A percentile compares a stretch with the other conserved stretches of the same genome.
phyloP scores from a whole-genome alignment of 2,888 invertebrate species.

The Strigamia transsilvanica region DNA sequence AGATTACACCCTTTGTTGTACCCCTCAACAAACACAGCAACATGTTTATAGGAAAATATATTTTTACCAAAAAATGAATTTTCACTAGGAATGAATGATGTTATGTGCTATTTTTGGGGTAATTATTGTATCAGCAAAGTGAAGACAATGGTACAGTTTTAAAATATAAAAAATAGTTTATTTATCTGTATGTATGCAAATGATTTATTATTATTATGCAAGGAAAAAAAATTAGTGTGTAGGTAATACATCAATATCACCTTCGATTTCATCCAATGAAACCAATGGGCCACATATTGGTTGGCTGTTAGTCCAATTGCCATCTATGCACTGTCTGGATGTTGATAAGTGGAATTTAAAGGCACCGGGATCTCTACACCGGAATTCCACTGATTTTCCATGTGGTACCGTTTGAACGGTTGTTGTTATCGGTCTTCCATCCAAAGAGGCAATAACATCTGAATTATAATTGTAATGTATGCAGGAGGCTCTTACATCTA shows the following conservation, averaged over 20 bases:
- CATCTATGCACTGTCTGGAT: background rate
- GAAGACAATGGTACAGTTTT: background rate
- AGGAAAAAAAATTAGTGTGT: background rate
- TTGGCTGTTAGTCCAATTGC: background rate
- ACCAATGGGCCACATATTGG: background rate
- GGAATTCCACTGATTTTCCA: background rate
- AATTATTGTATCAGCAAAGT: no score
- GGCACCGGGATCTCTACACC: background rate
- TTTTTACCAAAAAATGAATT: no score
- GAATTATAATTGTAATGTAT: background rate
- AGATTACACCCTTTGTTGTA: no score
- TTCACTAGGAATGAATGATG: no score
- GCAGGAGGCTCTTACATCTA: background rate
- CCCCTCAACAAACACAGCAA: no score
- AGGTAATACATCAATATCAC: background rate
- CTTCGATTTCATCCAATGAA: background rate
- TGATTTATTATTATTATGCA: background rate
- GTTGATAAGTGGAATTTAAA: background rate
- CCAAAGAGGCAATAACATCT: background rate
- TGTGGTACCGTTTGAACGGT: background rate
- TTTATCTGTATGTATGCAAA: background rate
- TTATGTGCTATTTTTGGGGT: no score
- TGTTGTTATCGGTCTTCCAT: slow-evolving; percentile 16
- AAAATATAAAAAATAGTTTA: background rate
- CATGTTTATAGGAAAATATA: no score